Conservation (phyloP, 2,113 vertebrate species). For the Chaetura pelagica region DNA sequence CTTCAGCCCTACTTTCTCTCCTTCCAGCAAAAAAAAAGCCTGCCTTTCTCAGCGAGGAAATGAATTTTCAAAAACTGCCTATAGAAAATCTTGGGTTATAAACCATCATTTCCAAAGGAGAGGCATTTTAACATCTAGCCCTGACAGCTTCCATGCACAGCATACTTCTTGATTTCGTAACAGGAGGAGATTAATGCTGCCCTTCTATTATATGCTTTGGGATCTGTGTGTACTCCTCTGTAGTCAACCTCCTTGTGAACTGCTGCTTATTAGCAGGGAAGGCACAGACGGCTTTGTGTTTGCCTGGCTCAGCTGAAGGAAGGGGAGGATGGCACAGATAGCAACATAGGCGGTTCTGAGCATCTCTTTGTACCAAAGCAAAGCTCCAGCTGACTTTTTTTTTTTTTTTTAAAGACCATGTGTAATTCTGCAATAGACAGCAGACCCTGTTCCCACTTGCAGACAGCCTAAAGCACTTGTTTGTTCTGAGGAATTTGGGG, state of each 20-base stretch:
- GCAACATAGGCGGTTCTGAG: not conserved
- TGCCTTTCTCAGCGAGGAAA: not conserved
- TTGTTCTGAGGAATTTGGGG: not conserved
- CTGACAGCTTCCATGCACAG: not conserved
- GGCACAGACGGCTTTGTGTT: constrained; percentile 65
- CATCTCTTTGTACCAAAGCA: constrained; percentile 20
- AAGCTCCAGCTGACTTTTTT: not conserved
- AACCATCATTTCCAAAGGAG: not conserved
- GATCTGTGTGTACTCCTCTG: constrained; percentile 60
- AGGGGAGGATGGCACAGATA: constrained; percentile 37
- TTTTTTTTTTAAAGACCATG: not conserved
- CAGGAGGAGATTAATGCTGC: constrained; percentile 51
- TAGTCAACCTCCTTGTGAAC: constrained; percentile 40
- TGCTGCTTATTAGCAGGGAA: constrained; percentile 20
- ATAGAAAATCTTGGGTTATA: not conserved
- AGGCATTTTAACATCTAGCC: not conserved
- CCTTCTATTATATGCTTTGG: constrained; percentile 53
- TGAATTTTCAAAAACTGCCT: not conserved
- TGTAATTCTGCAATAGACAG: not conserved
- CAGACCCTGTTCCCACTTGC: not conserved
- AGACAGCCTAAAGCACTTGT: not conserved
- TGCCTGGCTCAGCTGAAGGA: constrained; percentile 18
- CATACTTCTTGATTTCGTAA: constrained; percentile 39
- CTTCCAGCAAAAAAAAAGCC: not conserved
- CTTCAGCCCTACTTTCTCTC: not conserved